Base-by-base conservation (phyloP, 1,140 invertebrate species). In the Atta colombica region DNA sequence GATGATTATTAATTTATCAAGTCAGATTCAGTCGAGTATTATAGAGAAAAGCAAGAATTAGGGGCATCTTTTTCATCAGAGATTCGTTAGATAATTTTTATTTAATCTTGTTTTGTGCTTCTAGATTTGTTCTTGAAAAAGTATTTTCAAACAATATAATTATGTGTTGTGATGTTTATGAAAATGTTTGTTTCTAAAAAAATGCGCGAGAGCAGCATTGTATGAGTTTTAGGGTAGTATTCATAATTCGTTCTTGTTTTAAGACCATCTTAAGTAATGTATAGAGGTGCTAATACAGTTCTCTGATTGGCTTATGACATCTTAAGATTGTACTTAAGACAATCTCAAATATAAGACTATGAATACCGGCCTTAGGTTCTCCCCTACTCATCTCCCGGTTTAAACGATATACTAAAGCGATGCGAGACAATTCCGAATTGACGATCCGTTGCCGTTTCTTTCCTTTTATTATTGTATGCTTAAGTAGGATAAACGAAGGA, bases 391-490 rank as follows among this genome's bases (percentile, higher is more conserved):
- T 39, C 45, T 84, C 14, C 18, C 16, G 25, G 2, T 45, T 49
- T n/a, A 61, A 45, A 35, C 25, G 53, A 3, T 31, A 53, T 45
- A 5, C 58, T 60, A 28, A 82, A 82, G 51, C n/a, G 31, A 74
- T 60, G 39, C 21, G 39, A 74, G 49, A 49, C 39, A 69, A 28
- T 71, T 58, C 74, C n/a, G 12, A 25, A 25, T 74, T 39, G 45
- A 86, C 49, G 21, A 55, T 74, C 28, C 53, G 28, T 61, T 63
- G 53, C 80, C 74, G 65, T 74, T 85, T 78, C n/a, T 81, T 63
- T 77, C 28, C 63, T 77, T 49, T 77, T 88, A 45, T 55, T 72
- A 55, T 49, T 65, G 55, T 88, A 82, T 25, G 53, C 60, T 89
- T 72, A 78, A 81, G 53, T 85, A 89, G 75, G 35, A 51, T 69